Conservation (phyloP, 2,797 vertebrate genomes). For the Dipus sagitta region DNA sequence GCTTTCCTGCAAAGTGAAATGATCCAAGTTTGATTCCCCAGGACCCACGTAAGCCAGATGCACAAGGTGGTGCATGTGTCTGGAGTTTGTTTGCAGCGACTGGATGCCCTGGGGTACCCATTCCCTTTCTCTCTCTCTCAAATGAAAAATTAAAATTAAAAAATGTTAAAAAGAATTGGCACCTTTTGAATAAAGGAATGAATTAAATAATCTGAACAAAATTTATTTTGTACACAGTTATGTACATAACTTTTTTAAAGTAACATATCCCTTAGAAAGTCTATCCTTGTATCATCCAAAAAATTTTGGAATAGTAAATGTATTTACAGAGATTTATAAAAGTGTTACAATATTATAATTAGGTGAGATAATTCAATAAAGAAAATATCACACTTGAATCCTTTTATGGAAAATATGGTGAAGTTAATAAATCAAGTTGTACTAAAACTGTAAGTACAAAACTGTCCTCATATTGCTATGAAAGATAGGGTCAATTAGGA, state of each 20-base stretch:
- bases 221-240: background rate
- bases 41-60: too few species aligned
- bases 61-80: too few species aligned
- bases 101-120: too few species aligned
- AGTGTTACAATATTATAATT: background rate
- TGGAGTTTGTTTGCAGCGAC: too few species aligned
- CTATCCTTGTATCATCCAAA: slow-evolving; percentile 26
- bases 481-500: slow-evolving; percentile 18
- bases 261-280: background rate
- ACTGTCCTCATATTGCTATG: background rate
- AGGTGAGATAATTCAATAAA: background rate
- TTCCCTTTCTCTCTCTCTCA: too few species aligned
- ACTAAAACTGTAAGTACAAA: background rate
- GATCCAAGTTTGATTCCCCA: too few species aligned
- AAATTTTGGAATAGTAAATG: slow-evolving; percentile 20
- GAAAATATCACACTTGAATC: background rate
- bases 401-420: background rate
- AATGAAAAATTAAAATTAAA: too few species aligned
- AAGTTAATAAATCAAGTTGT: slow-evolving; percentile 25
- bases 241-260: slow-evolving; percentile 12
- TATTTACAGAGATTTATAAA: background rate
- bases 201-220: slow-evolving; percentile 29
- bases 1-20: too few species aligned
- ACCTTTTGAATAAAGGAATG: background rate
- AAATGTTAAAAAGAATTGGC: too few species aligned